Percentiles rank a stretch among this genome's conserved stretches.
Conservation (phyloP, 64 coral and sea anemone species). For the Porites australiensis region DNA sequence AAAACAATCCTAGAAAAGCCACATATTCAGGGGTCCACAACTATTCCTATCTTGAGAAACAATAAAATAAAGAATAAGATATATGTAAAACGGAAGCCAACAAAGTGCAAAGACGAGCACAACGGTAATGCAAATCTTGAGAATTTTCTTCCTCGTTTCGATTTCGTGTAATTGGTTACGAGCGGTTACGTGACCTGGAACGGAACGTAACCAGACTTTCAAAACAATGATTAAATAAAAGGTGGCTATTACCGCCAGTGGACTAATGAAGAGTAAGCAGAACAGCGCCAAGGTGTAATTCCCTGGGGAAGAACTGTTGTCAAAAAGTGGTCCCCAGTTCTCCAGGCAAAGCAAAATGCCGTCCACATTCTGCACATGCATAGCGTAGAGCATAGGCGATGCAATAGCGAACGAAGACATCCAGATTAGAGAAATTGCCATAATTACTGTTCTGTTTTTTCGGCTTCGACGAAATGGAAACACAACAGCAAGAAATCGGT, state of each 20-base stretch:
- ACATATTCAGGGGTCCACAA: conserved; percentile 7
- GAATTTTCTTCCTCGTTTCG: conserved; percentile 62
- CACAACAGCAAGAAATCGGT: conserved; percentile 75
- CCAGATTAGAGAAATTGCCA: conserved; percentile 52
- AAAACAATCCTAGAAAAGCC: conserved; percentile 55
- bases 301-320: conserved; percentile 2
- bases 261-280: conserved; percentile 14
- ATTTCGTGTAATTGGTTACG: conserved; percentile 47
- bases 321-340: conserved; percentile 43
- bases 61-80: not conserved
- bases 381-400: conserved; percentile 65
- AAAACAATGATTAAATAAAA: conserved; percentile 46
- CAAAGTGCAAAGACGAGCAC: conserved; percentile 74
- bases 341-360: conserved; percentile 5
- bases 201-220: conserved; percentile 60
- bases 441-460: not conserved
- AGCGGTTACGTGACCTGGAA: conserved; percentile 68
- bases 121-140: conserved; percentile 76
- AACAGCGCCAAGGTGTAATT: conserved; percentile 52
- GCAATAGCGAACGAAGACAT: conserved; percentile 13
- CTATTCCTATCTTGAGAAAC: not conserved
- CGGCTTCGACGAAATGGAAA: conserved; percentile 17
- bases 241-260: conserved; percentile 15
- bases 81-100: conserved; percentile 68
- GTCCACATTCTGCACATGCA: not conserved